Percentiles rank a stretch among this genome's conserved stretches.
Evolutionary conservation across 2,888 invertebrate species (phyloP).

Genomic region (Noctua fimbriata): DNA sequence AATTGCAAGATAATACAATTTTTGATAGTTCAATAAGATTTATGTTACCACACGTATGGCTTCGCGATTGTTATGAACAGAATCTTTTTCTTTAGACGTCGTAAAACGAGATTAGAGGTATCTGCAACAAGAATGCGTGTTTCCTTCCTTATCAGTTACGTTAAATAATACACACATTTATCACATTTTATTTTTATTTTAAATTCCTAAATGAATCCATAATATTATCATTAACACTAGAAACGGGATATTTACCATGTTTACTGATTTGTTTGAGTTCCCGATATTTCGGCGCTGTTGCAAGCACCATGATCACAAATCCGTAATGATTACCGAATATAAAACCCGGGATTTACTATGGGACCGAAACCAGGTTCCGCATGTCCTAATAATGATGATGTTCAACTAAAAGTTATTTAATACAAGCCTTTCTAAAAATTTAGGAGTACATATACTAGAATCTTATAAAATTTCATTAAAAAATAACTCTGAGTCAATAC

Average conservation of each 20-base stretch:
- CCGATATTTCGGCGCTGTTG: no score
- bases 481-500: background rate
- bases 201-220: background rate
- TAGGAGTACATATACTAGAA: background rate
- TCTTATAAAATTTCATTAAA: background rate
- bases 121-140: background rate
- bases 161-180: no score
- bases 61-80: conserved; percentile 3
- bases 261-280: no score
- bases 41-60: conserved; percentile 18
- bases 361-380: no score
- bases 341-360: no score
- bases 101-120: conserved; percentile 14
- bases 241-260: no score
- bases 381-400: no score
- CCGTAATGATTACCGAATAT: no score
- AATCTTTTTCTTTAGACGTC: conserved; percentile 4
- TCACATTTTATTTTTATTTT: background rate
- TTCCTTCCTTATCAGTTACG: background rate
- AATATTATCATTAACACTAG: no score
- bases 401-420: no score
- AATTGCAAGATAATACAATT: conserved; percentile 11
- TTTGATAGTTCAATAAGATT: conserved; percentile 15
- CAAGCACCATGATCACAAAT: no score
- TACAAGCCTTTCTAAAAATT: no score